Evolutionary conservation across 2,888 invertebrate genomes (phyloP).

Genomic region (Carpatolechia fugitivella): DNA sequence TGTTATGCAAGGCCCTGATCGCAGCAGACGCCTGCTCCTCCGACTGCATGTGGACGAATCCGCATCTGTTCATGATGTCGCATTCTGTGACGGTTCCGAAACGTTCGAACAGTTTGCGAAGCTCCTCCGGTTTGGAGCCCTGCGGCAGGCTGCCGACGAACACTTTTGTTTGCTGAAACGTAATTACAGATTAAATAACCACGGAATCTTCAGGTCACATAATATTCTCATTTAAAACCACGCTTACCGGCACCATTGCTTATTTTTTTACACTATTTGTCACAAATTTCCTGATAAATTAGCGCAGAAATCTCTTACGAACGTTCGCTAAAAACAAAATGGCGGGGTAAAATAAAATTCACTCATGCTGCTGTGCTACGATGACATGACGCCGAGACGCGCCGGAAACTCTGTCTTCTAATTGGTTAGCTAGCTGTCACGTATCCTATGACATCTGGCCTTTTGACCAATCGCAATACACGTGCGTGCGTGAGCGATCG

Average conservation of each 20-base stretch:
- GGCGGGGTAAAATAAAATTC: constrained; percentile 7
- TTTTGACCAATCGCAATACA: too few species aligned
- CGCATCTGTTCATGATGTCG: constrained; percentile 96
- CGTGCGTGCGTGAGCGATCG: too few species aligned
- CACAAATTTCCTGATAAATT: constrained; percentile 1
- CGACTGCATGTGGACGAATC: constrained; percentile 94
- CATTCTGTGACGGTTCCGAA: constrained; percentile 95
- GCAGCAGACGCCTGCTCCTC: constrained; percentile 90
- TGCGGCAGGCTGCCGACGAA: constrained; percentile 96
- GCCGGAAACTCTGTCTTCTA: not conserved
- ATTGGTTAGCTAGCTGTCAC: too few species aligned
- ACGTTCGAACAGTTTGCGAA: constrained; percentile 89
- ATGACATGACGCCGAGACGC: not conserved
- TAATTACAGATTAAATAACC: constrained; percentile 8
- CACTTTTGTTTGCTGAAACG: constrained; percentile 87
- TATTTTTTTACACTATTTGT: constrained; percentile 14
- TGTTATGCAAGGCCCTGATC: constrained; percentile 88
- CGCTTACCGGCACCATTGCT: constrained; percentile 72
- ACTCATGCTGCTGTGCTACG: not conserved
- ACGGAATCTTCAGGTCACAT: not conserved
- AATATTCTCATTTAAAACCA: constrained; percentile 12
- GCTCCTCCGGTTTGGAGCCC: constrained; percentile 89
- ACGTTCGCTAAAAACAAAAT: constrained; percentile 22
- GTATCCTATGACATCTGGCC: too few species aligned
- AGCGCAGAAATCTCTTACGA: constrained; percentile 13